Evolutionary conservation across 2,888 invertebrate genomes (phyloP), one percentile per base, ranked within the genome.

Genomic region (Cerastoderma edule): DNA sequence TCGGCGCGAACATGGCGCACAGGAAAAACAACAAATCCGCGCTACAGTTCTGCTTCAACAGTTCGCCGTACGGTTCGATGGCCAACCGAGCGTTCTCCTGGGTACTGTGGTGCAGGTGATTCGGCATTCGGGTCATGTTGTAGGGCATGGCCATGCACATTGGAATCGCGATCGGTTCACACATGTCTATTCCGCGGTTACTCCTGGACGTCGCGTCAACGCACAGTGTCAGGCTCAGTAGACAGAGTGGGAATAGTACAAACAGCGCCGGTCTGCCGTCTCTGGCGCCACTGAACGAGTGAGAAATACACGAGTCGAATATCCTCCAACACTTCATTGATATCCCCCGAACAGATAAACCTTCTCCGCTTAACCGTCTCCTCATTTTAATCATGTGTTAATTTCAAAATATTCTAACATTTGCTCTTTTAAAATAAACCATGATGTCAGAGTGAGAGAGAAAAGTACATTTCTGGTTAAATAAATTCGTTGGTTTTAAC

Each of bases 111-210:
- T 88, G 86, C 28, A 90, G 72, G 39, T 89, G 83, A 72, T 91
- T 91, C 5, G 91, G 91, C 90, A 91, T 91, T 60, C 87, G 78
- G 0, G 91, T 91, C 88, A 90, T 85, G 78, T 91, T 91, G 78
- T 90, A 91, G 8, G 89, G 89, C 91, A 91, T 90, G 24, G 83
- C 75, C 22, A 84, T 81, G 56, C 91, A 91, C 83, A 89, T 77
- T 0, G 90, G 89, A 16, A 91, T 89, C 32, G 84, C 80, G 19
- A 91, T 88, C 1, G 87, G 87, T 72, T 91, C 90, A 77, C 91
- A 91, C 64, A 85, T 87, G 66, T 89, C 89, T 39, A 78, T 67
- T 13, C 78, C 79, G 10, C 70, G 68, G 48, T 75, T 68, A 22
- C 69, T 28, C 30, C 69, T 64, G 16, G 53, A 53, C 13, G 50